Conservation (phyloP, 2,888 invertebrate species). For the Trachelus iudaicus region DNA sequence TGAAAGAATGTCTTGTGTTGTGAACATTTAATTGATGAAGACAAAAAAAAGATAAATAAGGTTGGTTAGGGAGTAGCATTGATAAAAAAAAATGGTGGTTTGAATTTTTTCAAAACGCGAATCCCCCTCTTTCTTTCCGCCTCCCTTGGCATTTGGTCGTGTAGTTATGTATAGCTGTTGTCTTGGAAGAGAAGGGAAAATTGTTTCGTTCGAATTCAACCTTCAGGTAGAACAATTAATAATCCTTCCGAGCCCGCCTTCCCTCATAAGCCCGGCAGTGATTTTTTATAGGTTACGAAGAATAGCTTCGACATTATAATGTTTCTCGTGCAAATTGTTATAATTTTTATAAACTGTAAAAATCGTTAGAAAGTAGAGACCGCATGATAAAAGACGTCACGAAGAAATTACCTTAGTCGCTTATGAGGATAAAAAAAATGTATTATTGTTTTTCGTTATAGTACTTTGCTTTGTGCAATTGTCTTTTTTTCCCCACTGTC, state of each 20-base stretch:
- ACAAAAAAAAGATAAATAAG: neutral
- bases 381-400: neutral
- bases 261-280: neutral
- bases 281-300: neutral
- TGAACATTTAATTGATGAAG: neutral
- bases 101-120: neutral
- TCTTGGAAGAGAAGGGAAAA: neutral
- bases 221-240: neutral
- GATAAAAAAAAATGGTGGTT: neutral
- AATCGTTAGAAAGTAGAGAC: constrained; percentile 2
- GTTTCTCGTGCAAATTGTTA: neutral
- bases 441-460: neutral
- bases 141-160: neutral
- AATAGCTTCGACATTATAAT: neutral
- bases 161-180: neutral
- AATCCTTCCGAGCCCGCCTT: neutral
- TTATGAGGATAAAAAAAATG: neutral
- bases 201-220: neutral
- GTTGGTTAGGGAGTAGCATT: neutral
- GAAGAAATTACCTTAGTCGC: neutral
- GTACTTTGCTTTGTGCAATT: neutral
- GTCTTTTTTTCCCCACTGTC: neutral
- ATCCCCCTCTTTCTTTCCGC: neutral
- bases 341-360: constrained; percentile 1
- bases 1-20: neutral